Base-by-base conservation (phyloP, 2,797 vertebrate species). In the Pangasius djambal region DNA sequence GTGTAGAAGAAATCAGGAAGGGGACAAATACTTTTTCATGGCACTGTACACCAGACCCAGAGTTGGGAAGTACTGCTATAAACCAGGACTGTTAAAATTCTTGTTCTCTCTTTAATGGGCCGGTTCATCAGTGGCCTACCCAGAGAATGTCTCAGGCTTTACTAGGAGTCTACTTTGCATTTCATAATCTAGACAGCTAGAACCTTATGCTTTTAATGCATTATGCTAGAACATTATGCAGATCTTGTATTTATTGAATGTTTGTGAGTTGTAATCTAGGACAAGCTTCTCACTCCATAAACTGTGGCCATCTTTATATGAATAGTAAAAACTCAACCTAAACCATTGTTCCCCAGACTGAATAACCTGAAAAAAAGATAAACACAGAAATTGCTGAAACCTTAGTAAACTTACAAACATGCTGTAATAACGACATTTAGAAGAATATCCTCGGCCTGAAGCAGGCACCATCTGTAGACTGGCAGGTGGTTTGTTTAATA, bases 401-500 rank as follows among this genome's bases (percentile, higher is more conserved):
- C 6, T 78, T 16, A 16, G 2, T 31, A 78, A 78, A 48, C 40
- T 48, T 28, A 10, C 37, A 1, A 40, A 48, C 28, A 34, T 20
- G 16, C 16, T 22, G 18, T 37, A 12, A 57, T 48, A 48, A 48
- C 8, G n/a, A 22, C 52, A 15, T 16, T 82, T 82, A 61, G 10
- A 40, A 22, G 44, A 61, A 15, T 34, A n/a, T 31, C 50, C 48
- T 37, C 31, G 75, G 63, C 37, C 44, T 28, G 25, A 83, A 83
- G n/a, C 20, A n/a, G 59, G 20, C 57, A 40, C 12, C 57, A 61
- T 44, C 34, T 63, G 81, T 28, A 63, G 25, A 44, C 37, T 63
- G 59, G 37, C 37, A 63, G 81, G 57, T 83, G 81, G 22, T 63
- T 63, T 83, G 20, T 83, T 83, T 40, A 44, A 83, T 83, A 44